phyloP scores from a whole-genome alignment of 2,113 vertebrate species.

The Mesembrinibis cayennensis region DNA sequence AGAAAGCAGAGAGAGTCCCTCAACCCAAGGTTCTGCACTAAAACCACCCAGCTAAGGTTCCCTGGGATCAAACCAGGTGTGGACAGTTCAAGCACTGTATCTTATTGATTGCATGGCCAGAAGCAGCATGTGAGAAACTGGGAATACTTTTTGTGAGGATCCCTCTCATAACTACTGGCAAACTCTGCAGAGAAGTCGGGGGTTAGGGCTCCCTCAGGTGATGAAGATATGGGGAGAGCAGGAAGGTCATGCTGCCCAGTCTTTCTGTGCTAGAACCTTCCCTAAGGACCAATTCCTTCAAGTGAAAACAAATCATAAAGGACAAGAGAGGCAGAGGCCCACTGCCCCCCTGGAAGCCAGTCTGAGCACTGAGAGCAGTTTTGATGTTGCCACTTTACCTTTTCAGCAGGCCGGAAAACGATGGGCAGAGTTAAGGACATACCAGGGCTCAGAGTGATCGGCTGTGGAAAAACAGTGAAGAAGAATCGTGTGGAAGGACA shows the following conservation, averaged over 20 bases:
- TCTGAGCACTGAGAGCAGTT: background rate
- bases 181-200: background rate
- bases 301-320: background rate
- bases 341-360: background rate
- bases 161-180: background rate
- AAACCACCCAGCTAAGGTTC: background rate
- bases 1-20: background rate
- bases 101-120: background rate
- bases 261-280: background rate
- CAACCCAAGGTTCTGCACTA: background rate
- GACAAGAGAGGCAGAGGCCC: background rate
- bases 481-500: slow-evolving; percentile 85
- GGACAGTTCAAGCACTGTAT: background rate
- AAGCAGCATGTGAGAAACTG: background rate
- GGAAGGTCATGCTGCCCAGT: background rate
- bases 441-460: slow-evolving; percentile 84
- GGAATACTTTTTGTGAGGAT: background rate
- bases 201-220: background rate
- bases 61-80: background rate
- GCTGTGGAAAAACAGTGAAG: slow-evolving; percentile 76
- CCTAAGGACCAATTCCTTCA: background rate
- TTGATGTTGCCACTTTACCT: slow-evolving; percentile 72
- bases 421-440: slow-evolving; percentile 83
- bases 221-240: background rate
- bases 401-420: slow-evolving; percentile 84